A percentile compares a stretch with the other conserved stretches of the same genome.
Conservation (phyloP, 2,888 invertebrate species). For the Chrysotoxum bicinctum region DNA sequence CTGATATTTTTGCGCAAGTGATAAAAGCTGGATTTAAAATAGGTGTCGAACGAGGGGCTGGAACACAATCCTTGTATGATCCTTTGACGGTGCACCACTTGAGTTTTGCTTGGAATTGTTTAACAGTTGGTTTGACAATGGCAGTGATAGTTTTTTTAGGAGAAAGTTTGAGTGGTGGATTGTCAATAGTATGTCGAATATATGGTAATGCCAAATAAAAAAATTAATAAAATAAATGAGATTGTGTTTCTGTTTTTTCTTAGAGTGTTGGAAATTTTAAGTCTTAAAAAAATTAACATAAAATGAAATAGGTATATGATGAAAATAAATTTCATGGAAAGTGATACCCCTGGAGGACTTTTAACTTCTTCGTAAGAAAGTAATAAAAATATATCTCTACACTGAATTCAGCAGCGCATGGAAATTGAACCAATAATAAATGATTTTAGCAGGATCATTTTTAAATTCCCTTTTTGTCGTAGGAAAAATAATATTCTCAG, state of each 20-base stretch:
- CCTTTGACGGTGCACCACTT: not conserved
- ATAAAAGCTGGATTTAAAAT: not conserved
- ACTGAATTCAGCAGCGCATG: no score
- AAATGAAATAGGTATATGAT: no score
- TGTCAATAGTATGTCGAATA: not conserved
- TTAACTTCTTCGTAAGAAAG: no score
- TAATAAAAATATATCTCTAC: no score
- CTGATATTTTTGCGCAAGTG: not conserved
- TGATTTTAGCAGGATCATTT: no score
- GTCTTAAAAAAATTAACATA: no score
- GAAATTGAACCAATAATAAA: no score
- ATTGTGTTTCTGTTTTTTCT: not conserved
- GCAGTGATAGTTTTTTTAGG: slow-evolving; percentile 4
- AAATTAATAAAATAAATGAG: not conserved
- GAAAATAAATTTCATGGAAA: no score
- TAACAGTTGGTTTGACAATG: slow-evolving; percentile 4
- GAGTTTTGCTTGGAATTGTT: slow-evolving; percentile 27
- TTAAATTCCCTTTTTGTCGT: no score
- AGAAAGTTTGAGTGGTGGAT: not conserved
- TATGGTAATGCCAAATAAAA: not conserved
- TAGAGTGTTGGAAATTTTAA: not conserved
- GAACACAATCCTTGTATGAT: not conserved
- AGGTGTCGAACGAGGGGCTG: not conserved
- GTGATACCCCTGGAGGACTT: no score
- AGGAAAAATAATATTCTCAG: no score